Evolutionary conservation across 64 coral and sea anemone species (phyloP), one percentile per base, ranked within the genome.

Genomic region (Montipora sp.): DNA sequence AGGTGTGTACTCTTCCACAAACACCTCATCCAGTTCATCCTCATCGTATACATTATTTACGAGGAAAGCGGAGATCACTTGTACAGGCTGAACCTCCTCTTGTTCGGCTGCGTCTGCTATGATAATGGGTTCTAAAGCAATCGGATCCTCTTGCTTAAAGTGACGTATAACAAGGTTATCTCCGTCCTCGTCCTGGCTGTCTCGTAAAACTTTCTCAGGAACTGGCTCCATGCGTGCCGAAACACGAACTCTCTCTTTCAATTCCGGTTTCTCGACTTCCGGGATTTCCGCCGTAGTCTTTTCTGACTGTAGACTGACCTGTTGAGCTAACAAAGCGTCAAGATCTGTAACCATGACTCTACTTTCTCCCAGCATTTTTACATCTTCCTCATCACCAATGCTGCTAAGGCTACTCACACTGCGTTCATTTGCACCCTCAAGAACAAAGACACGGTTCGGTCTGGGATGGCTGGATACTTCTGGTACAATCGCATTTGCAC

Each of bases 11-110:
- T 81, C 36, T 46, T 94, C 92, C 74, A 84, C 36, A 53, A 90
- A 95, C 36, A 95, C 93, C 19, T 95, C 93, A 80, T 90, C 93
- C 63, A 90, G 88, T 11, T 95, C 93, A 70, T 95, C 93, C 74
- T 95, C 93, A 46, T 78, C 73, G 59, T 87, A 90, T 48, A 79
- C 92, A 90, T 84, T 79, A 81, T 94, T 94, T 8, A 94, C 92
- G 20, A 81, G 87, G 47, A 94, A 89, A 46, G 92, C 92, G 12
- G 75, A 75, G 63, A 94, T 84, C 80, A 94, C 72, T 24, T 48
- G 13, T 7, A 43, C 53, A 11, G 53, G 53, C 11, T 57, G 53
- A 8, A 57, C 47, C 65, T 73, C 69, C n/a, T 53, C 77, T 76
- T 59, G 51, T 81, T 89, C 77, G 15, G 48, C 49, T 59, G 66